These are phyloP conservation scores for Oncopeltus fasciatus DNA, from an alignment of 1,140 invertebrate genomes.

Conservation along the genomic window DNA sequence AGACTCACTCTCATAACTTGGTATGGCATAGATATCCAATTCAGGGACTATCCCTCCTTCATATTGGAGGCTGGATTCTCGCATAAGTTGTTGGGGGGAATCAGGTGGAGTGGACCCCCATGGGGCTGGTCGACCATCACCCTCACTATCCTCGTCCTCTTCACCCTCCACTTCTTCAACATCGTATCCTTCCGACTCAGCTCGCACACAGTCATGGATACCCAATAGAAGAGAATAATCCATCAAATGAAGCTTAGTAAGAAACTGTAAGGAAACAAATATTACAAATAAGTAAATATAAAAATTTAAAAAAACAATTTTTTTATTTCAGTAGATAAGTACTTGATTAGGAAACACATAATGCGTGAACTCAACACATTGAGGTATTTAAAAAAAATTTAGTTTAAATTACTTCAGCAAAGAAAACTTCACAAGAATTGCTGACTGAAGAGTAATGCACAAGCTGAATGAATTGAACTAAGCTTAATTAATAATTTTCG, in stretches of 20 bases:
- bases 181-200: constrained; percentile 41
- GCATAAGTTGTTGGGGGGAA: constrained; percentile 54
- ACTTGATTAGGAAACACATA: no score
- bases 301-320: no score
- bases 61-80: constrained; percentile 45
- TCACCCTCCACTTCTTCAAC: constrained; percentile 48
- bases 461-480: no score
- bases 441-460: no score
- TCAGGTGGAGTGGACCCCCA: constrained; percentile 66
- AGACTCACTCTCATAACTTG: constrained; percentile 52
- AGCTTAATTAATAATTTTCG: no score
- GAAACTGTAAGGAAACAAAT: constrained; percentile 72
- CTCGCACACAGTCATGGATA: constrained; percentile 75
- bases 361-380: no score
- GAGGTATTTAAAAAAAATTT: no score
- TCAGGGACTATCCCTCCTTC: constrained; percentile 79
- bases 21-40: constrained; percentile 93
- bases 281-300: no score
- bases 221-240: constrained; percentile 94
- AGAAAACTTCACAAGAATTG: no score
- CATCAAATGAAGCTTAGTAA: constrained; percentile 91
- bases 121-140: constrained; percentile 43
- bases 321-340: no score
- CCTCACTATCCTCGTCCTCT: constrained; percentile 50
- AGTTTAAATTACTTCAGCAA: no score